Evolutionary conservation across 2,797 vertebrate species (phyloP), one percentile per base, ranked within the genome.

Genomic region (Micromesistius poutassou): DNA sequence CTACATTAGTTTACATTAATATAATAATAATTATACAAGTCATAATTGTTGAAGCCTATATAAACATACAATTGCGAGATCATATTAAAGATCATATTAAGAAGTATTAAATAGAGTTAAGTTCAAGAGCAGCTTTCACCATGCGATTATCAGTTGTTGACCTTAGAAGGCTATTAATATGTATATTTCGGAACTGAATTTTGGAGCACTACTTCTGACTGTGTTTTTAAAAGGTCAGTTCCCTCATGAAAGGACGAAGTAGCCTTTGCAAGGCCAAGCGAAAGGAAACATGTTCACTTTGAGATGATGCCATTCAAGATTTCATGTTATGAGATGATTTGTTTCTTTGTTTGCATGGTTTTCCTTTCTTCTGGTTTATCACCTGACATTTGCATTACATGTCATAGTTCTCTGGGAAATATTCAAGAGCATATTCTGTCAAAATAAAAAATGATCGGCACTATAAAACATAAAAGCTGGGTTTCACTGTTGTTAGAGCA

Each of bases 121-220:
- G 78, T 81, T 84, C 71, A 79, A 74, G 46, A 76, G 78, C 74
- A 16, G 74, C 85, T 79, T 81, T 77, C 46, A 66, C 46, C 28
- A 30, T 76, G 79, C 75, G 76, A 84, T 89, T 79, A 87, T 87
- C 80, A 55, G 12, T 76, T 84, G 87, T 80, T 92, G 87, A 92
- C 89, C 89, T 91, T 91, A 89, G 85, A 76, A 87, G 90, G 70
- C 76, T 84, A 87, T 89, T 87, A 91, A 85, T 89, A 87, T 91
- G 89, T 84, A 89, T 89, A 85, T 86, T 88, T 88, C 76, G 10
- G 83, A 85, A 86, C 46, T 86, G 74, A 82, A 86, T 80, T 82
- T 87, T 73, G 78, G 71, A 71, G 70, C 30, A 33, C 30, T 31
- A 71, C 30, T 86, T 86, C 79, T 81, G 30, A 86, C 83, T 72